These are phyloP conservation scores for Argyrosomus regius DNA, from an alignment of 2,797 vertebrate genomes.

Conservation along the genomic window DNA sequence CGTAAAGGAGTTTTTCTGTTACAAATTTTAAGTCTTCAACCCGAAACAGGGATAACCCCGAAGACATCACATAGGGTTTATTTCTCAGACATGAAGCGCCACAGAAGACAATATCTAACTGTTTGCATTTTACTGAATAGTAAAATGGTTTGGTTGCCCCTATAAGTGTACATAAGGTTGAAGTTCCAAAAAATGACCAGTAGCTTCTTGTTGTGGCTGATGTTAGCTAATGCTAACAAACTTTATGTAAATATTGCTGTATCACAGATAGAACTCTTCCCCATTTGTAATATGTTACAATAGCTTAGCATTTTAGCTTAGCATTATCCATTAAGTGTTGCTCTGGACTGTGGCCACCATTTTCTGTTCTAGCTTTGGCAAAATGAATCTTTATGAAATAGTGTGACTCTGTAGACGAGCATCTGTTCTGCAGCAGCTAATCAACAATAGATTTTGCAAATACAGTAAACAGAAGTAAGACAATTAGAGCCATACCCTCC, in stretches of 20 bases:
- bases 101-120: too few species aligned
- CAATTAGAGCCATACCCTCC: conserved; percentile 83
- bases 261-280: neutral
- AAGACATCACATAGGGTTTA: too few species aligned
- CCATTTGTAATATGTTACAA: neutral
- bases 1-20: too few species aligned
- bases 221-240: neutral
- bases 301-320: neutral
- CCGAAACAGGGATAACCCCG: too few species aligned
- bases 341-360: too few species aligned
- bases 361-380: too few species aligned
- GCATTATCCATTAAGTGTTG: neutral
- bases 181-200: neutral
- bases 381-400: neutral
- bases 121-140: too few species aligned
- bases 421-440: neutral
- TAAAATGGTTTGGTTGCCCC: too few species aligned
- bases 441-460: neutral
- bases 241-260: neutral
- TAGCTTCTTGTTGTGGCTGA: neutral
- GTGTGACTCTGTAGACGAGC: neutral
- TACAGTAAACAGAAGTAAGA: neutral
- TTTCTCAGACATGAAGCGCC: too few species aligned
- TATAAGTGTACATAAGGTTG: too few species aligned
- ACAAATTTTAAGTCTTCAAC: too few species aligned